A percentile compares a stretch with the other conserved stretches of the same genome.
Conservation (phyloP, 2,113 vertebrate genomes). For the Casuarius casuarius region DNA sequence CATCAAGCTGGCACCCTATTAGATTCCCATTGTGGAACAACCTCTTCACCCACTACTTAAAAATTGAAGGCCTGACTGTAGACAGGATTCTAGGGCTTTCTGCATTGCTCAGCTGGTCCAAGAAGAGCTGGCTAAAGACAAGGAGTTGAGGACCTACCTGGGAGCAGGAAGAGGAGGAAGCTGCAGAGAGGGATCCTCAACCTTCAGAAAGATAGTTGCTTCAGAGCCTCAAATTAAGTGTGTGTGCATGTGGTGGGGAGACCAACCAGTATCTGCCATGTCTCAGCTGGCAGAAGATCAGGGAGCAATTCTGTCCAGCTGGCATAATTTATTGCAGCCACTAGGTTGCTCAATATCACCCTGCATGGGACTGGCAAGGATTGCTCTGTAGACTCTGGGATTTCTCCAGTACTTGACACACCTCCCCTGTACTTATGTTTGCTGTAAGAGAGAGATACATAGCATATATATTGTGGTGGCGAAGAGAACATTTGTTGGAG, state of each 20-base stretch:
- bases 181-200: neutral
- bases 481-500: conserved; percentile 15
- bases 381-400: neutral
- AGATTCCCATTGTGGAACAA: neutral
- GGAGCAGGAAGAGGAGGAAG: neutral
- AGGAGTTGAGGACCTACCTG: neutral
- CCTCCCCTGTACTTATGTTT: neutral
- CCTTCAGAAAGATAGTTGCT: neutral
- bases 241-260: neutral
- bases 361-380: neutral
- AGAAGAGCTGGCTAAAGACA: neutral
- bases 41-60: neutral
- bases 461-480: neutral
- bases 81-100: neutral
- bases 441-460: neutral
- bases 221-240: neutral
- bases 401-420: conserved; percentile 35
- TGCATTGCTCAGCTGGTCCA: neutral
- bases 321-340: conserved; percentile 1
- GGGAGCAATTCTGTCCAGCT: conserved; percentile 19
- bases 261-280: neutral
- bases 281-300: conserved; percentile 14
- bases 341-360: conserved; percentile 33
- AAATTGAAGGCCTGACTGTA: neutral
- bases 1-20: neutral